These are phyloP conservation scores for Urocyon cinereoargenteus DNA, from an alignment of 2,797 vertebrate genomes.

Conservation along the genomic window DNA sequence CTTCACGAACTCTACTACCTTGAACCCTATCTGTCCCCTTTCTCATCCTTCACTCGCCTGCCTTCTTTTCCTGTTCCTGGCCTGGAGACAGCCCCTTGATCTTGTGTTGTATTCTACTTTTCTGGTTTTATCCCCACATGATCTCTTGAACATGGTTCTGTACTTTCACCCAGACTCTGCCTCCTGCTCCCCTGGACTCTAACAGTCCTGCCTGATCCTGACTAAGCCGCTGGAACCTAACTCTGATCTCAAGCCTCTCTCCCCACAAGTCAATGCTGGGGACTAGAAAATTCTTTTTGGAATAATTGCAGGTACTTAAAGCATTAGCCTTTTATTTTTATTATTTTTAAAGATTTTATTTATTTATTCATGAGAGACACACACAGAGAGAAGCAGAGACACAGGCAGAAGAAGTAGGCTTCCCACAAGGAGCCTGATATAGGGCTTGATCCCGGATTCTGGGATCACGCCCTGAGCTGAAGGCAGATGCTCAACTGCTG, in stretches of 20 bases:
- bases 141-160: background rate
- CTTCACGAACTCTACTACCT: background rate
- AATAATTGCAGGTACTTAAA: background rate
- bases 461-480: no score
- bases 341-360: no score
- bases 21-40: background rate
- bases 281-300: background rate
- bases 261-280: background rate
- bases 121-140: background rate
- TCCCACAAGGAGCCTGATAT: no score
- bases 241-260: background rate
- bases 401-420: no score
- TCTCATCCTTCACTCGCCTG: background rate
- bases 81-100: background rate
- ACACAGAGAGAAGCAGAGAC: no score
- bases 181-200: background rate
- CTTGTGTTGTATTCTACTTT: background rate
- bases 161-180: slow-evolving; percentile 1
- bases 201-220: background rate
- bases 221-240: background rate
- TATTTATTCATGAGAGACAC: no score
- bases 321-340: background rate
- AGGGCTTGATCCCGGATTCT: no score
- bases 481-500: no score
- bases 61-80: background rate